Percentiles rank a stretch among this genome's conserved stretches.
phyloP scores from a whole-genome alignment of 2,888 invertebrate species.

The Orthonevra nobilis region DNA sequence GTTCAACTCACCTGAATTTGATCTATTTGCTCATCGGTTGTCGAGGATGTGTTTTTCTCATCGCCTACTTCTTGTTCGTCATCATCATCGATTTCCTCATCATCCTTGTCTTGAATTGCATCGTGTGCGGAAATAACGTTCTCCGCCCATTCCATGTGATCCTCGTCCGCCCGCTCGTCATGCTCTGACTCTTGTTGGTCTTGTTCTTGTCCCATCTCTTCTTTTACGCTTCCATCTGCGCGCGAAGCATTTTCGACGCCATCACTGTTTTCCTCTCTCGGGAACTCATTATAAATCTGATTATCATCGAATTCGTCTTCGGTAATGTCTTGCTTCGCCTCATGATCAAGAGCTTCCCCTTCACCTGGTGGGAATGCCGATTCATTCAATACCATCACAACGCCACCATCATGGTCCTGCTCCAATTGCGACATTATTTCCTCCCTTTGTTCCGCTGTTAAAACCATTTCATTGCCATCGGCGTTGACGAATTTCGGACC shows the following conservation, averaged over 20 bases:
- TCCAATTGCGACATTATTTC: slow-evolving; percentile 79
- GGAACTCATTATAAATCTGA: slow-evolving; percentile 76
- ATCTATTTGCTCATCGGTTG: slow-evolving; percentile 11
- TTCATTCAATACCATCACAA: slow-evolving; percentile 80
- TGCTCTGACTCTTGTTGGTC: slow-evolving; percentile 75
- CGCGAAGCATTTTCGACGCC: slow-evolving; percentile 5
- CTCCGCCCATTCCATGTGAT: slow-evolving; percentile 77
- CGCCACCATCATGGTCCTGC: slow-evolving; percentile 78
- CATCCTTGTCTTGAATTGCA: slow-evolving; percentile 41
- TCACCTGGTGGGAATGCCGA: slow-evolving; percentile 29
- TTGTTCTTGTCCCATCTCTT: slow-evolving; percentile 41
- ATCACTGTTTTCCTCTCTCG: no score
- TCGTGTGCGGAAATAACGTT: slow-evolving; percentile 78
- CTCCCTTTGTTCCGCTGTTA: slow-evolving; percentile 79
- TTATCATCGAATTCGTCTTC: slow-evolving; percentile 76
- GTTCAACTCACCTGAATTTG: slow-evolving; percentile 28
- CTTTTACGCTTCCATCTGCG: slow-evolving; percentile 10
- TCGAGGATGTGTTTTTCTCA: not conserved
- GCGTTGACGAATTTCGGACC: slow-evolving; percentile 81
- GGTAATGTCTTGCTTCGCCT: slow-evolving; percentile 71
- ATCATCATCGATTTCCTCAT: slow-evolving; percentile 6
- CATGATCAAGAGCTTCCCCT: slow-evolving; percentile 7
- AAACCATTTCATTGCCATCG: slow-evolving; percentile 80
- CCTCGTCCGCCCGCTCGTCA: slow-evolving; percentile 70
- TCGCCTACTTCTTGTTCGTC: not conserved